Evolutionary conservation across 2,888 invertebrate species (phyloP), one percentile per base, ranked within the genome.

Genomic region (Eristalis intricaria): DNA sequence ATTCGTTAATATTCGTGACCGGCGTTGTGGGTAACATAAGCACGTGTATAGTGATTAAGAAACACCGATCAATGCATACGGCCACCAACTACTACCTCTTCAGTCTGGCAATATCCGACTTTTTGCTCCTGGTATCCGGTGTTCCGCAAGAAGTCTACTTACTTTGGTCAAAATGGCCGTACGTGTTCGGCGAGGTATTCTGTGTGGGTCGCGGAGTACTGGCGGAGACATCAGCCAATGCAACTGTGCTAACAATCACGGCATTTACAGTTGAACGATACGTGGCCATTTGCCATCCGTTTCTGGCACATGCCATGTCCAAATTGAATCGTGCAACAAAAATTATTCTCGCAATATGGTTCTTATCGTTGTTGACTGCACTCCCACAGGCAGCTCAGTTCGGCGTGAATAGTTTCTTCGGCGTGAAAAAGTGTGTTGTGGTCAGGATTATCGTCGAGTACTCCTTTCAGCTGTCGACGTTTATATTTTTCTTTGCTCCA

Each of bases 401-500:
- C 90, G 97, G 97, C 4, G 94, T 98, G 15, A 79, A 90, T 11
- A 90, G 86, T 70, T 89, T 88, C 15, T 89, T 88, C 7, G 92
- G 91, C 2, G 88, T 92, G 2, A 91, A 91, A 63, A 91, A 90
- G 68, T 93, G 93, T 79, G 89, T 89, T 1, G 91, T 92, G 13
- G 91, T 93, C 13, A 90, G 92, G 4, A 91, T 92, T 8, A 92
- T 94, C 2, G 90, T 94, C 1, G 88, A 92, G 29, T 94, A 95
- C 89, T 94, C 94, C 0, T 95, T 95, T 90, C 94, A 94, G 87
- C 89, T 95, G n/a, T 94, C 95, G 22, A 95, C 96, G 0, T 95
- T 96, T 90, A 93, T 97, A 89, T 97, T 98, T 93, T 98, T 98
- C 92, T 95, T 97, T 71, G 95, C 96, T n/a, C 98, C 98, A 4